Conservation (phyloP, 1,140 invertebrate genomes). For the Antheraea mylitta region DNA sequence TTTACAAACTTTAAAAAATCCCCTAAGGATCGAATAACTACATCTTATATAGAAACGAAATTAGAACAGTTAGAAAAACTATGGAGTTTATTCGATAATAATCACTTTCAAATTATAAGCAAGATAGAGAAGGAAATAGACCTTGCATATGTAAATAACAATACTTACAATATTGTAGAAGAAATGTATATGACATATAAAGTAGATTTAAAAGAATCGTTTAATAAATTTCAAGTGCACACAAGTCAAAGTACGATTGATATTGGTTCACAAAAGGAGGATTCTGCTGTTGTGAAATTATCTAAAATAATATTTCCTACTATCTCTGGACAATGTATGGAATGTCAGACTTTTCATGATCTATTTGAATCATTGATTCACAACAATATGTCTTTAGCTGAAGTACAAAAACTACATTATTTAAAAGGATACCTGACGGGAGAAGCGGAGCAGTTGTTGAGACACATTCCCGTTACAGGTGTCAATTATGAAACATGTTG, state of each 20-base stretch:
- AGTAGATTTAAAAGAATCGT: not conserved
- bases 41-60: not conserved
- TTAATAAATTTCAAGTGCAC: not conserved
- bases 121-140: not conserved
- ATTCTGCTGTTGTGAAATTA: not conserved
- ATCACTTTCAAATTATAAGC: not conserved
- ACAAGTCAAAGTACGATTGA: not conserved
- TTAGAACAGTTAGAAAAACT: not conserved
- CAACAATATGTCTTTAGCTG: not conserved
- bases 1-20: too few species aligned
- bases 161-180: not conserved
- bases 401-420: slow-evolving; percentile 17
- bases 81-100: not conserved
- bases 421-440: slow-evolving; percentile 18
- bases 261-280: not conserved
- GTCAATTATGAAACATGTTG: slow-evolving; percentile 21
- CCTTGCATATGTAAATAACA: not conserved
- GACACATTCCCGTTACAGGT: slow-evolving; percentile 11
- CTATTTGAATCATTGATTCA: not conserved
- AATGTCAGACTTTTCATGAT: not conserved
- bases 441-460: slow-evolving; percentile 22
- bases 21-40: too few species aligned
- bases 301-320: not conserved
- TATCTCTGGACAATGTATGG: not conserved
- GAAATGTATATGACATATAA: not conserved